Percentiles rank a stretch among this genome's conserved stretches.
Conservation (phyloP, 2,113 vertebrate species). For the Thamnaconus septentrionalis region DNA sequence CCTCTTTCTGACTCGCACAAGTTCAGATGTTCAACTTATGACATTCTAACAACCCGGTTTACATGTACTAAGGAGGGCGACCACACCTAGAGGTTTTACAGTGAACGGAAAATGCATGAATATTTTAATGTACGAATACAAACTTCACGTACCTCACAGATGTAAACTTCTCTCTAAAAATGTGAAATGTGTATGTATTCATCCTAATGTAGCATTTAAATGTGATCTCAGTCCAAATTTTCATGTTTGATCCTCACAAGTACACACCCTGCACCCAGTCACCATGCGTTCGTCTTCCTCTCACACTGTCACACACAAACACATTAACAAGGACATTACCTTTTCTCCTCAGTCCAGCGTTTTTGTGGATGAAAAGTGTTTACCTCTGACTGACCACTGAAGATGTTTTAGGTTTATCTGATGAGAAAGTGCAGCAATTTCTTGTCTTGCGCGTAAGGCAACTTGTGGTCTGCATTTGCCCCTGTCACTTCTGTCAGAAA, state of each 20-base stretch:
- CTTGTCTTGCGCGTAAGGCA: conserved; percentile 15
- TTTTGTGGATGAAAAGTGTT: conserved; percentile 16
- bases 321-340: conserved; percentile 46
- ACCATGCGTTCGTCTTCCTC: not conserved
- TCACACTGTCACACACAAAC: not conserved
- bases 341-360: conserved; percentile 42
- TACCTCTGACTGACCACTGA: conserved; percentile 22
- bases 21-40: conserved; percentile 7
- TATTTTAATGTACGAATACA: too few species aligned
- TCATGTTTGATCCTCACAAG: not conserved
- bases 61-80: too few species aligned
- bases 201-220: too few species aligned
- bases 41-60: too few species aligned
- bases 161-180: too few species aligned
- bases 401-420: conserved; percentile 25
- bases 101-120: too few species aligned
- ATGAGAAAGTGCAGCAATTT: conserved; percentile 18
- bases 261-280: conserved; percentile 5
- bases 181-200: not conserved
- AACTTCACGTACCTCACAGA: too few species aligned
- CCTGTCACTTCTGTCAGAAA: conserved; percentile 46
- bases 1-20: conserved; percentile 57
- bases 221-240: not conserved
- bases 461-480: conserved; percentile 39
- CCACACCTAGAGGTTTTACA: too few species aligned